These are phyloP conservation scores for Hepsetus odoe DNA, from an alignment of 2,113 vertebrate species.

Conservation along the genomic window DNA sequence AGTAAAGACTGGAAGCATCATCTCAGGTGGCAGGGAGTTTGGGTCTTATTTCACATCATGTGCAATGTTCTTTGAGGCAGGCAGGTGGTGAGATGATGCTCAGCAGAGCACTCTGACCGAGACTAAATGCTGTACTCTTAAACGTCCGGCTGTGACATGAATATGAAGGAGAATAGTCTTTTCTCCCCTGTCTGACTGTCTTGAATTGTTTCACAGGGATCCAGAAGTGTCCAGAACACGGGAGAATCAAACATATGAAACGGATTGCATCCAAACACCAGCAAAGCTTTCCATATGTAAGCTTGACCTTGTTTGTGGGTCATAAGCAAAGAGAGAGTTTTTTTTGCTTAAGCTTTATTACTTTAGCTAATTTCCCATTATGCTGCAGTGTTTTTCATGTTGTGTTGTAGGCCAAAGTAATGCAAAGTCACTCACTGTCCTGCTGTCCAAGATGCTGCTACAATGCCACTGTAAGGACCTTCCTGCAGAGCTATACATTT, in stretches of 20 bases:
- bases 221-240: slow-evolving; percentile 69
- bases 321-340: background rate
- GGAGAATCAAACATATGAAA: slow-evolving; percentile 68
- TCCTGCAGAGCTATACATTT: too few relatives aligned
- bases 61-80: background rate
- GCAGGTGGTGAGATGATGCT: background rate
- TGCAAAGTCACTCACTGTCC: too few relatives aligned
- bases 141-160: slow-evolving; percentile 16
- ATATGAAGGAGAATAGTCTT: slow-evolving; percentile 36
- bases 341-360: background rate
- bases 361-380: slow-evolving; percentile 18
- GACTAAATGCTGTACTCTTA: background rate
- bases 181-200: slow-evolving; percentile 5
- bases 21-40: background rate
- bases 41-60: slow-evolving; percentile 1
- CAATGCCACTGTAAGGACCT: too few relatives aligned
- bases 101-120: slow-evolving; percentile 4
- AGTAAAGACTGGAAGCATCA: too few relatives aligned
- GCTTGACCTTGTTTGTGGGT: background rate
- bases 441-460: too few relatives aligned
- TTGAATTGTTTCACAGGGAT: slow-evolving; percentile 59
- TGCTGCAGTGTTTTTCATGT: background rate
- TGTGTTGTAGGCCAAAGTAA: too few relatives aligned
- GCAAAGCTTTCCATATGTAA: background rate
- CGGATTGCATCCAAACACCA: background rate